Percentiles rank a stretch among this genome's conserved stretches.
phyloP scores from a whole-genome alignment of 2,797 vertebrate species.

The Phalloptychus januarius region DNA sequence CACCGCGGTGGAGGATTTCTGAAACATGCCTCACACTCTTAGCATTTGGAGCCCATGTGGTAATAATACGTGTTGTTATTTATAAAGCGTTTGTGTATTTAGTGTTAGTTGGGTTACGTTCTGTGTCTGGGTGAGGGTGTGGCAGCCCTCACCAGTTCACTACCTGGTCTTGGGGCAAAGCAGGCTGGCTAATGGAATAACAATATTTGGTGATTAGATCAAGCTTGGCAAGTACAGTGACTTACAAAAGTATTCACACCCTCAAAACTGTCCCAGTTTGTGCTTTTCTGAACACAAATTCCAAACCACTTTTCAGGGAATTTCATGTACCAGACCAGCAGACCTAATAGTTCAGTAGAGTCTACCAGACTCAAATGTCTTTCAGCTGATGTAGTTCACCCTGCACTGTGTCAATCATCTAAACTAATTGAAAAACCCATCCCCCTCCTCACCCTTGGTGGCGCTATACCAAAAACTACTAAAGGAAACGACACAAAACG shows the following conservation, averaged over 20 bases:
- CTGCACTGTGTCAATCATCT: too few relatives aligned
- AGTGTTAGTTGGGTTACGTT: neutral
- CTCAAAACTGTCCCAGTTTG: neutral
- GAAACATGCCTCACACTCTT: neutral
- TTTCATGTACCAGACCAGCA: neutral
- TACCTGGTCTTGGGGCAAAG: constrained; percentile 31
- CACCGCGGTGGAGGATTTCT: constrained; percentile 24
- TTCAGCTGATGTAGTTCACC: too few relatives aligned
- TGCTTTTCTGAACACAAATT: neutral
- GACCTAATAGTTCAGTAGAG: too few relatives aligned
- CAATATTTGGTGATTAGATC: constrained; percentile 45
- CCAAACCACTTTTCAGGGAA: neutral
- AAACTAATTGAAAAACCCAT: too few relatives aligned
- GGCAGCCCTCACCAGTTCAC: constrained; percentile 28
- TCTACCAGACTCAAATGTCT: too few relatives aligned
- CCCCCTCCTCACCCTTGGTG: too few relatives aligned
- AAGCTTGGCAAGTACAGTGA: constrained; percentile 16
- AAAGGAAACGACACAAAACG: too few relatives aligned
- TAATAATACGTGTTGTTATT: constrained; percentile 17
- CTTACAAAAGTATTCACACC: neutral
- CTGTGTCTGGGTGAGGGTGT: too few relatives aligned
- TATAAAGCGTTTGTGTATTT: neutral
- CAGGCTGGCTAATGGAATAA: constrained; percentile 42
- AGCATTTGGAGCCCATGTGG: constrained; percentile 6
- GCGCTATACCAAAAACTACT: too few relatives aligned